Evolutionary conservation across 2,797 vertebrate species (phyloP), one percentile per base, ranked within the genome.

Genomic region (Poecilia wingei): DNA sequence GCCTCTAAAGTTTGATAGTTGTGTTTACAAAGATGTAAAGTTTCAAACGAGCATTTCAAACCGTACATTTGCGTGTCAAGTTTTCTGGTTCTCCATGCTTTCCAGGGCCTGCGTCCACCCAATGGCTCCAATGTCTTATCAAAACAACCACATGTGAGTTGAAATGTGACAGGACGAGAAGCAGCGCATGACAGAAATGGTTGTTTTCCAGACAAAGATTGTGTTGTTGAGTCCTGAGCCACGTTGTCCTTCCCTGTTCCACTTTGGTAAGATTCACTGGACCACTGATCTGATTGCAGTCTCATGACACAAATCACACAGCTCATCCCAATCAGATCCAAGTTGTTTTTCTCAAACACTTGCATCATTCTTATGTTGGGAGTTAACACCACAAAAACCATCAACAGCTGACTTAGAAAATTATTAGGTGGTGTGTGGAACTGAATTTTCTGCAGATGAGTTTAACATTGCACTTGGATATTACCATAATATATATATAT

Each of bases 221-320:
- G 74, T 80, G 80, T 91, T 94, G 92, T 93, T 61, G 1, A 73
- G 76, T 79, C 45, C 66, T 5, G 80, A 69, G 78, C 46, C 55
- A 78, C 61, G 83, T 86, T 76, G 79, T 91, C 82, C 76, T 79
- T 74, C 74, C 64, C 3, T 36, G 61, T 78, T 78, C 78, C 84
- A 47, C 73, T 79, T 64, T 41, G 13, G 68, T 72, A 84, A 57
- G 80, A 78, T 87, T 89, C 83, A 79, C 84, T 86, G 74, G 82
- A 88, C 83, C 86, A 79, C 75, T 77, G 2, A 72, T 79, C 86
- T 88, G 78, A 59, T 6, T 73, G 80, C 82, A 22, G 87, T 93
- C 93, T 80, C 93, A 92, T 94, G 94, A 94, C 86, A 90, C 73
- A 5, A 79, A 87, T 94, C 91, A 90, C 91, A 83, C 88, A 84